phyloP scores from a whole-genome alignment of 2,888 invertebrate genomes.

The Erebia epiphron region DNA sequence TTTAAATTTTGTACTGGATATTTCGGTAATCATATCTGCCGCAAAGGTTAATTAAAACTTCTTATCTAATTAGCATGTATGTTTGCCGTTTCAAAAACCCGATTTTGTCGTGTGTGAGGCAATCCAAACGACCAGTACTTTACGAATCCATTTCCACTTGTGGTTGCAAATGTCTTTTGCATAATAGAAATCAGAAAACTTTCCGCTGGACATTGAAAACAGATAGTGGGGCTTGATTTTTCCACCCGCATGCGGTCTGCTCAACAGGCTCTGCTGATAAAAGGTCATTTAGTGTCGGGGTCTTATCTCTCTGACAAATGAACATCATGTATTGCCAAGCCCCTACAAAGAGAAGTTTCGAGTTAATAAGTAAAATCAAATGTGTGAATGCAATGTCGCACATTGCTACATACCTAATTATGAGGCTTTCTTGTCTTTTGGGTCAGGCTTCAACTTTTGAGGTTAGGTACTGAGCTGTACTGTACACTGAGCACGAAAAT shows the following conservation, averaged over 20 bases:
- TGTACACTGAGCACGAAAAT: too few relatives aligned
- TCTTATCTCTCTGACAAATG: constrained; percentile 10
- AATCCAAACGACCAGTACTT: neutral
- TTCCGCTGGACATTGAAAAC: constrained; percentile 18
- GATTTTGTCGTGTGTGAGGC: constrained; percentile 4
- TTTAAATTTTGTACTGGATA: neutral
- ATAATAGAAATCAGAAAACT: constrained; percentile 11
- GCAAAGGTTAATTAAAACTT: neutral
- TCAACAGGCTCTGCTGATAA: neutral
- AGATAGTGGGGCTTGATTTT: constrained; percentile 16
- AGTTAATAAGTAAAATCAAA: neutral
- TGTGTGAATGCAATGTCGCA: too few relatives aligned
- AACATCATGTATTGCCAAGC: neutral
- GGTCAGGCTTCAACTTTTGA: too few relatives aligned
- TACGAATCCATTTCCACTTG: constrained; percentile 1
- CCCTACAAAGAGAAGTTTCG: neutral
- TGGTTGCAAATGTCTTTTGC: constrained; percentile 6
- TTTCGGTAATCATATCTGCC: neutral
- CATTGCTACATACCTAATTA: too few relatives aligned
- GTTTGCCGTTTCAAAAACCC: constrained; percentile 17
- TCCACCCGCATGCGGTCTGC: constrained; percentile 3
- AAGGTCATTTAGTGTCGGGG: constrained; percentile 2
- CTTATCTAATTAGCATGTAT: constrained; percentile 10
- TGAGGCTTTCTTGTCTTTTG: too few relatives aligned
- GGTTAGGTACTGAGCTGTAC: too few relatives aligned